Percentiles rank a stretch among this genome's conserved stretches.
Conservation (phyloP, 2,888 invertebrate genomes). For the Trissolcus japonicus region DNA sequence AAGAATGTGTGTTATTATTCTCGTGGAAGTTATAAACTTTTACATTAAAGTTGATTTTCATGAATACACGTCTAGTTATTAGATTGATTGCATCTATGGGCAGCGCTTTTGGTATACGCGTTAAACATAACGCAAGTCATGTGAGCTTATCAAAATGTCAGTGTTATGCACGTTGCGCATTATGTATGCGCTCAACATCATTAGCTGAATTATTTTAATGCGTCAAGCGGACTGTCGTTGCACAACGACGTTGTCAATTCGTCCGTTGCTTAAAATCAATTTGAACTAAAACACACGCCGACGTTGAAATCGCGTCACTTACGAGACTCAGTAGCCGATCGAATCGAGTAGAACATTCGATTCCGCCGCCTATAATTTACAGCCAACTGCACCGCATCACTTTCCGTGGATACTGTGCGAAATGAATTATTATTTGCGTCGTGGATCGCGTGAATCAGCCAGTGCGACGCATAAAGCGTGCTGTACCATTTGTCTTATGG, state of each 20-base stretch:
- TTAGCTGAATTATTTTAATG: slow-evolving; percentile 57
- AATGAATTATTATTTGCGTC: slow-evolving; percentile 44
- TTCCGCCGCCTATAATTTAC: slow-evolving; percentile 10
- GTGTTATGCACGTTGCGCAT: slow-evolving; percentile 51
- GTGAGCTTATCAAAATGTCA: slow-evolving; percentile 59
- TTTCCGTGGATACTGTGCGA: slow-evolving; percentile 18
- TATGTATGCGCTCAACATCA: slow-evolving; percentile 52
- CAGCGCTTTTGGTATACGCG: slow-evolving; percentile 51
- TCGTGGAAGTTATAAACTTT: slow-evolving; percentile 54
- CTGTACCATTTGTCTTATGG: slow-evolving; percentile 54
- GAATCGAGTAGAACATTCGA: neutral
- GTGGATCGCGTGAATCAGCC: slow-evolving; percentile 39
- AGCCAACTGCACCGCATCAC: slow-evolving; percentile 16
- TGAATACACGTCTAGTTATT: slow-evolving; percentile 54
- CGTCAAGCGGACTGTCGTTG: slow-evolving; percentile 44
- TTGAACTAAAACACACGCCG: neutral
- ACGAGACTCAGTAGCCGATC: neutral
- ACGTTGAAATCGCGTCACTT: neutral
- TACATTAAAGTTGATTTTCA: slow-evolving; percentile 57
- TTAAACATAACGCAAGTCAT: slow-evolving; percentile 59
- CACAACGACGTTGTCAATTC: slow-evolving; percentile 34
- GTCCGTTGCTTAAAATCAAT: slow-evolving; percentile 28
- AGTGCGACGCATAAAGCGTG: slow-evolving; percentile 39
- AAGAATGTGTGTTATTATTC: slow-evolving; percentile 43
- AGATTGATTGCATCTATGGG: slow-evolving; percentile 57